Conservation (phyloP, 1,140 invertebrate genomes). For the Heliconius hewitsoni region DNA sequence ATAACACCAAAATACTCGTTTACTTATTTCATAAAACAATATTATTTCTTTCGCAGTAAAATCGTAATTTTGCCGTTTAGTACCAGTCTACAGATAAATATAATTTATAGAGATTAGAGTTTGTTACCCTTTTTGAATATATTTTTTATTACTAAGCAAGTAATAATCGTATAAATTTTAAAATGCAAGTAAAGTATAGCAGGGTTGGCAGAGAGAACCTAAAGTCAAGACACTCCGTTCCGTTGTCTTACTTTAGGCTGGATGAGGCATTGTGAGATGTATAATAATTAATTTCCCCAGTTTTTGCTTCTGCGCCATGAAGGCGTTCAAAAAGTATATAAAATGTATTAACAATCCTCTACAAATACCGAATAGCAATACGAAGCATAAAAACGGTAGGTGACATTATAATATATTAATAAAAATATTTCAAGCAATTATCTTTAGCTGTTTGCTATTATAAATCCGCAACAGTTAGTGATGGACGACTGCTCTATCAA, state of each 20-base stretch:
- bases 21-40: not conserved
- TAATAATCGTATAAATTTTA: not conserved
- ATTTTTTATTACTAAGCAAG: constrained; percentile 6
- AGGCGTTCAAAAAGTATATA: not conserved
- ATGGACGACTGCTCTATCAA: not conserved
- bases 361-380: not conserved
- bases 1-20: not conserved
- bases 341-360: not conserved
- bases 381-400: not conserved
- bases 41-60: constrained; percentile 4
- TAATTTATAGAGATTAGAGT: constrained; percentile 10
- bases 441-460: not conserved
- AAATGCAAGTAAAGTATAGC: too few species aligned
- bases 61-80: constrained; percentile 10
- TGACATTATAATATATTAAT: not conserved
- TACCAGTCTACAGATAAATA: not conserved
- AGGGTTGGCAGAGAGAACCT: too few species aligned
- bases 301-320: too few species aligned
- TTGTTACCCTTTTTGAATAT: not conserved
- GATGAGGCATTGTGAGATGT: too few species aligned
- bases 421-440: not conserved
- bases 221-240: too few species aligned
- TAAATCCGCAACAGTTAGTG: not conserved
- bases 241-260: too few species aligned
- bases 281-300: too few species aligned